These are phyloP conservation scores for Anas bahamensis DNA, from an alignment of 2,797 vertebrate genomes.

Conservation along the genomic window DNA sequence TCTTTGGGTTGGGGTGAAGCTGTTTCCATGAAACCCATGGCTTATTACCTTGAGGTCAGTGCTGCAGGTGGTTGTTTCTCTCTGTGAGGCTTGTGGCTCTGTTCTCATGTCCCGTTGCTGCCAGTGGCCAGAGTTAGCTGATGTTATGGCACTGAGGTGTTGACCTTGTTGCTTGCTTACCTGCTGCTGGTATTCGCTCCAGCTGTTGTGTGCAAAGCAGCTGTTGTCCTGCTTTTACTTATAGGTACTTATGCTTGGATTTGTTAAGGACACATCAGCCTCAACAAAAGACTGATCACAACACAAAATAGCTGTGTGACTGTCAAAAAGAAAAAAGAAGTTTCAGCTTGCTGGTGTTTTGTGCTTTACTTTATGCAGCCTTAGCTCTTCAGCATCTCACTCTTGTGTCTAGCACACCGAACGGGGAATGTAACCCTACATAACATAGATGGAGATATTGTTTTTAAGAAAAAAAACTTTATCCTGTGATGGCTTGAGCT, in stretches of 20 bases:
- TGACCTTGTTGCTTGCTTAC: neutral
- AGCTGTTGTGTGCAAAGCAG: neutral
- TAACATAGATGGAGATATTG: accelerated
- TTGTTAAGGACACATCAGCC: neutral
- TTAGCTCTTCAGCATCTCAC: neutral
- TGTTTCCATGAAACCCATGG: neutral
- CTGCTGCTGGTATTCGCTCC: neutral
- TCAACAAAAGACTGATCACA: neutral
- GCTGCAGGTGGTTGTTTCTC: neutral
- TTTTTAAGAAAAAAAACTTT: neutral
- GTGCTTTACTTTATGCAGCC: no score
- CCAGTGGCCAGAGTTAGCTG: neutral
- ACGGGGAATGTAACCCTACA: neutral
- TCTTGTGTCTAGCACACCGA: accelerated
- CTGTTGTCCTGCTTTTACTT: neutral
- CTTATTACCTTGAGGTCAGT: neutral
- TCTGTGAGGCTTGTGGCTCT: neutral
- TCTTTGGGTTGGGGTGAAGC: neutral
- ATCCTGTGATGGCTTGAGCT: neutral
- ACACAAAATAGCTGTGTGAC: neutral
- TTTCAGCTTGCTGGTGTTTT: neutral
- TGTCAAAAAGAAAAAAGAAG: neutral
- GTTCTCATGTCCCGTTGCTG: neutral
- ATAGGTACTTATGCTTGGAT: neutral
- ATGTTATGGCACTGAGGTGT: neutral